Conservation (phyloP, 2,113 vertebrate genomes). For the Myotis lucifugus region DNA sequence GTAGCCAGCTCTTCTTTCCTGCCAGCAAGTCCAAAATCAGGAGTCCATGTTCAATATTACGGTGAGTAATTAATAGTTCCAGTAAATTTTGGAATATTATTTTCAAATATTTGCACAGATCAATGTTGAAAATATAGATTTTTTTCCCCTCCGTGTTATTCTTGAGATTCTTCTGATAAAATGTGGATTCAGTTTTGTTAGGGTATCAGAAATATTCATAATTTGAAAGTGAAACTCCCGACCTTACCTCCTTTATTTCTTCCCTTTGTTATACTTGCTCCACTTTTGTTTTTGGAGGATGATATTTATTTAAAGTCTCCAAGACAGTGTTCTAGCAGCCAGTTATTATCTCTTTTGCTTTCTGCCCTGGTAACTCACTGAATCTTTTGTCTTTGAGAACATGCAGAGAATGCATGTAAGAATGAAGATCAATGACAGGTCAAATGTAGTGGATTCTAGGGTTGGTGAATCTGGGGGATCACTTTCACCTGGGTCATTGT, state of each 20-base stretch:
- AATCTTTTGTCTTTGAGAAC: neutral
- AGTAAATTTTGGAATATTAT: neutral
- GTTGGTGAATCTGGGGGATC: neutral
- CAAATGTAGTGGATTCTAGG: neutral
- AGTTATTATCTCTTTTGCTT: neutral
- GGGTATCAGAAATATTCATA: neutral
- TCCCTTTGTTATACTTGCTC: neutral
- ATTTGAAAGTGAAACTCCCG: neutral
- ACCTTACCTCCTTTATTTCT: neutral
- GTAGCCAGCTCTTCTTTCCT: neutral
- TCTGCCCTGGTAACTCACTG: neutral
- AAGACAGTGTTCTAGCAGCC: neutral
- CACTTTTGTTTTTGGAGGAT: neutral
- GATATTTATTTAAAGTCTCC: neutral
- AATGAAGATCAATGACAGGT: neutral
- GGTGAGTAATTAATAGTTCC: neutral
- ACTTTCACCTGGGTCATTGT: neutral
- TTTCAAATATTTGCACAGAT: conserved; percentile 18
- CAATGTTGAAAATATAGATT: neutral
- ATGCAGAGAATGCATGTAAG: neutral
- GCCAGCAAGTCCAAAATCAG: neutral
- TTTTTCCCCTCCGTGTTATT: neutral
- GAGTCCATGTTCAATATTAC: neutral
- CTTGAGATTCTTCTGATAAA: conserved; percentile 17
- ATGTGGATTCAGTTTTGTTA: neutral